phyloP scores from a whole-genome alignment of 2,797 vertebrate genomes.

The Eospalax fontanierii region DNA sequence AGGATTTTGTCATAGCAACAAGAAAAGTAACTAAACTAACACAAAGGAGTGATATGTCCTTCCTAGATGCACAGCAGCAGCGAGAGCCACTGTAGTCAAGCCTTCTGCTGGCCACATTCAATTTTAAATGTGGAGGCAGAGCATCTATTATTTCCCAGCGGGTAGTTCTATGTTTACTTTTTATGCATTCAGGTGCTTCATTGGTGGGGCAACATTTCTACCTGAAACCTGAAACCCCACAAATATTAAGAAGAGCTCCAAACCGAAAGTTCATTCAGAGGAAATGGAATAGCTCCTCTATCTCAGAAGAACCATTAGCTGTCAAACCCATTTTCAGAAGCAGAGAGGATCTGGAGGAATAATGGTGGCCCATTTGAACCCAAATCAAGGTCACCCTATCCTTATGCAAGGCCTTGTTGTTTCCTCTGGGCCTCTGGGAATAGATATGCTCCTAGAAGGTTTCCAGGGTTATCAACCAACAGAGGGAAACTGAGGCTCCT shows the following conservation, averaged over 20 bases:
- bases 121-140: neutral
- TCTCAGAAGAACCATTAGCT: neutral
- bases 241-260: neutral
- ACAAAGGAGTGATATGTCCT: neutral
- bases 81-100: neutral
- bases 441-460: neutral
- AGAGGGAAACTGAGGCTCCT: neutral
- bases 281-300: neutral
- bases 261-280: neutral
- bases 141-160: neutral
- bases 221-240: neutral
- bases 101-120: neutral
- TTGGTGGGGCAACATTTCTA: neutral
- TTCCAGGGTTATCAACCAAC: neutral
- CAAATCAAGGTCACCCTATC: neutral
- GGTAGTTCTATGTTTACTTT: neutral
- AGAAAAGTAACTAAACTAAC: neutral
- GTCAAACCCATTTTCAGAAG: neutral
- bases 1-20: too few species aligned
- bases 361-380: neutral
- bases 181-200: neutral
- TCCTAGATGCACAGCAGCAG: neutral
- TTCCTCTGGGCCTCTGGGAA: neutral
- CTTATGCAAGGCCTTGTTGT: neutral
- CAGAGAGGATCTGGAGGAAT: neutral